A percentile compares a stretch with the other conserved stretches of the same genome.
phyloP scores from a whole-genome alignment of 2,888 invertebrate genomes.

The Leptinotarsa peninsularis region DNA sequence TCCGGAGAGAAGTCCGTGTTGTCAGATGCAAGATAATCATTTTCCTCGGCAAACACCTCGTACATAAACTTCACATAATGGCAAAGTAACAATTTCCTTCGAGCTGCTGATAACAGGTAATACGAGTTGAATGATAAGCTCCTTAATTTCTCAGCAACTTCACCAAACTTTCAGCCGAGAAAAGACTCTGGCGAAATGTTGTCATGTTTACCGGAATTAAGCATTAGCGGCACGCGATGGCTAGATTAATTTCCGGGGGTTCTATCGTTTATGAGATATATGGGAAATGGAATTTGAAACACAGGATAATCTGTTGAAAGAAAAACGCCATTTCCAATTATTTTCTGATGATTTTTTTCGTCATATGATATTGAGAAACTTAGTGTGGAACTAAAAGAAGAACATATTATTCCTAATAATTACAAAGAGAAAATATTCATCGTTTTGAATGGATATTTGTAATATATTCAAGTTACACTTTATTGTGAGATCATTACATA shows the following conservation, averaged over 20 bases:
- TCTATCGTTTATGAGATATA: too few relatives aligned
- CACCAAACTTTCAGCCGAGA: constrained; percentile 38
- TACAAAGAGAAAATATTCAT: too few relatives aligned
- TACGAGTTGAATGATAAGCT: constrained; percentile 48
- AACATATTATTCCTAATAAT: too few relatives aligned
- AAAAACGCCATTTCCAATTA: too few relatives aligned
- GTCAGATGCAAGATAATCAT: constrained; percentile 9
- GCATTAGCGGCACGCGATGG: constrained; percentile 10
- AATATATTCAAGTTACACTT: too few relatives aligned
- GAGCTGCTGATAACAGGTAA: constrained; percentile 36
- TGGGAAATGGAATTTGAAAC: too few relatives aligned
- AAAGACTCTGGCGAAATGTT: constrained; percentile 43
- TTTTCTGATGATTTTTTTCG: too few relatives aligned
- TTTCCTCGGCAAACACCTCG: constrained; percentile 17
- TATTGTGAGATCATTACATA: too few relatives aligned
- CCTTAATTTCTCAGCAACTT: constrained; percentile 48
- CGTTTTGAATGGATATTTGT: too few relatives aligned
- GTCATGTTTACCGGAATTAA: constrained; percentile 15
- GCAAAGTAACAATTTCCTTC: constrained; percentile 37
- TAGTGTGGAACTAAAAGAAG: too few relatives aligned
- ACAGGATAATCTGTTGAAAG: too few relatives aligned
- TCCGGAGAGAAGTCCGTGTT: neutral
- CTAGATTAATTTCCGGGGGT: neutral
- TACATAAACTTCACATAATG: constrained; percentile 25
- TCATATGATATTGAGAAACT: too few relatives aligned